These are phyloP conservation scores for Ascaphus truei DNA, from an alignment of 2,113 vertebrate genomes.

Conservation along the genomic window DNA sequence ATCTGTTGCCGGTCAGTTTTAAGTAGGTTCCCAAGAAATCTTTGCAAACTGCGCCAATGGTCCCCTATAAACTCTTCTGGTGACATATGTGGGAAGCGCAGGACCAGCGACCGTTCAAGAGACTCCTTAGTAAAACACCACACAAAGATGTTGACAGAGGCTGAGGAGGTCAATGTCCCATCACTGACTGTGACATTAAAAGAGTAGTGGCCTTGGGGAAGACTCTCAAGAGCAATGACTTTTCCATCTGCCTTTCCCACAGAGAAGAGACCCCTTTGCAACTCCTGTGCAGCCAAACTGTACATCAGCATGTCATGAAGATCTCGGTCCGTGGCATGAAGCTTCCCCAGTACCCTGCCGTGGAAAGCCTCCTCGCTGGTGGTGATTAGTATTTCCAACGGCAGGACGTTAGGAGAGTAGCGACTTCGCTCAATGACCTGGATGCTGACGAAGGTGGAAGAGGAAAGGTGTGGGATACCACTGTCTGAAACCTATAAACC, in stretches of 20 bases:
- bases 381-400: slow-evolving; percentile 88
- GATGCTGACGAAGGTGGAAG: slow-evolving; percentile 78
- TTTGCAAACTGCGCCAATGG: slow-evolving; percentile 87
- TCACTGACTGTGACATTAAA: slow-evolving; percentile 87
- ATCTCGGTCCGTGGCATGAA: slow-evolving; percentile 89
- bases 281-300: slow-evolving; percentile 58
- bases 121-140: slow-evolving; percentile 69
- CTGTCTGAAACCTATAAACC: slow-evolving; percentile 81
- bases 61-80: slow-evolving; percentile 88
- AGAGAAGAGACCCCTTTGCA: slow-evolving; percentile 60
- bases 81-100: slow-evolving; percentile 70
- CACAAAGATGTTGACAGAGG: slow-evolving; percentile 71
- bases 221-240: slow-evolving; percentile 71
- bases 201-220: slow-evolving; percentile 72
- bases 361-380: slow-evolving; percentile 61
- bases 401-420: slow-evolving; percentile 77
- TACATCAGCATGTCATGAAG: slow-evolving; percentile 79
- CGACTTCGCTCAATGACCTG: slow-evolving; percentile 82
- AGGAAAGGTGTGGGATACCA: slow-evolving; percentile 82
- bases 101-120: slow-evolving; percentile 71
- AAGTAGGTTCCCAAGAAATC: slow-evolving; percentile 69
- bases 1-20: slow-evolving; percentile 70
- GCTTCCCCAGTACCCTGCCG: slow-evolving; percentile 78
- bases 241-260: slow-evolving; percentile 76
- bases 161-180: slow-evolving; percentile 70